Base-by-base conservation (phyloP, 2,888 invertebrate genomes). In the Tillus elongatus region DNA sequence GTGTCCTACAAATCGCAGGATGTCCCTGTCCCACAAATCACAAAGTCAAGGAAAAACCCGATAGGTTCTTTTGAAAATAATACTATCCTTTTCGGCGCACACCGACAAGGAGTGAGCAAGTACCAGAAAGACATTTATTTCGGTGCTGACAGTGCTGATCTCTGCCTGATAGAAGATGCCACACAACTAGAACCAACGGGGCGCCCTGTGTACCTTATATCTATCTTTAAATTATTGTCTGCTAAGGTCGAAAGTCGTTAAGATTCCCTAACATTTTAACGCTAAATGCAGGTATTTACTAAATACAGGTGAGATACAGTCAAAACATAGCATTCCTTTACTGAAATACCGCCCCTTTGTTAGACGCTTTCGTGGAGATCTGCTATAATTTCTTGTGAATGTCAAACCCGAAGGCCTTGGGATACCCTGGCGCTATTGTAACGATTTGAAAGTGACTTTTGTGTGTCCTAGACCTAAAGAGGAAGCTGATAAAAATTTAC, bases 271-370 rank as follows among this genome's bases (percentile, higher is more conserved):
- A 55, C 55, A 53, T 55, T 56, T 60, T 60, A 57, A 62, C 61
- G 57, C 57, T 61, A 61, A 63, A 60, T 53, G 60, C 54, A 57
- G 58, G 57, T 59, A 63, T 64, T 63, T 62, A 63, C 61, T 56
- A 58, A 60, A 58, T 58, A 61, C 60, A 61, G 61, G 63, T 61
- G 61, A 62, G 57, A 53, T 52, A 45, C 50, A 58, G 61, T 61
- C 62, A 62, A 58, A 63, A 63, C 59, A 63, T 42, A 50, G 45
- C 44, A 49, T 51, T 50, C 40, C 45, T 49, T 50, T 46, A 44
- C 49, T 43, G 47, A 50, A 41, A 50, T 43, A 46, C 58, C 58
- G 58, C 52, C 52, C 50, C 47, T 48, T 55, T 54, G 49, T 46
- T 49, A 38, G 35, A 31, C 41, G 36, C 36, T 39, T 58, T 57